Percentiles rank a stretch among this genome's conserved stretches.
Conservation (phyloP, 1,140 invertebrate species). For the Charaxes varanes region DNA sequence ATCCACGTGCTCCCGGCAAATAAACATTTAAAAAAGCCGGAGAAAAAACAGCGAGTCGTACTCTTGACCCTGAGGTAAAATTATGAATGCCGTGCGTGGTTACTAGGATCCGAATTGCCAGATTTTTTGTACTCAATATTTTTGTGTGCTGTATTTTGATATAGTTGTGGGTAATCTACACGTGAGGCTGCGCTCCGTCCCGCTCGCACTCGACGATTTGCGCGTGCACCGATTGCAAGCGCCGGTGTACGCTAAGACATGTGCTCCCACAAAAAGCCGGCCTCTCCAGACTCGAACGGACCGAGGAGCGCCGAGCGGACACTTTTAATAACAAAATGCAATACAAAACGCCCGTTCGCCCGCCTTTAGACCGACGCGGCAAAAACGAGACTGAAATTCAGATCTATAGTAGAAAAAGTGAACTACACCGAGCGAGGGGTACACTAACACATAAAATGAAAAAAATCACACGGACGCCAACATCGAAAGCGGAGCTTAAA, state of each 20-base stretch:
- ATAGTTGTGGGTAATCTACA: slow-evolving; percentile 57
- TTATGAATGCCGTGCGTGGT: slow-evolving; percentile 67
- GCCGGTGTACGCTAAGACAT: slow-evolving; percentile 44
- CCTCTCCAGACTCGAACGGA: slow-evolving; percentile 29
- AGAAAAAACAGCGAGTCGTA: slow-evolving; percentile 57
- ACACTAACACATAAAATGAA: slow-evolving; percentile 73
- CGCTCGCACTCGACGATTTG: slow-evolving; percentile 51
- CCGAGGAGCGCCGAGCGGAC: slow-evolving; percentile 25
- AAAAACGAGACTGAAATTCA: slow-evolving; percentile 74
- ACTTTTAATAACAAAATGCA: slow-evolving; percentile 54
- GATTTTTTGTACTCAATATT: slow-evolving; percentile 70
- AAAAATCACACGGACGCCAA: slow-evolving; percentile 69
- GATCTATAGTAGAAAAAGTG: slow-evolving; percentile 75
- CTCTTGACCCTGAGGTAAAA: slow-evolving; percentile 66
- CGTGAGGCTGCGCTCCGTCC: slow-evolving; percentile 52
- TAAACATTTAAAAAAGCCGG: slow-evolving; percentile 70
- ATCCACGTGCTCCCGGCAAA: slow-evolving; percentile 59
- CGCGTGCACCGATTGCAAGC: slow-evolving; percentile 47
- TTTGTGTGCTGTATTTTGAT: slow-evolving; percentile 62
- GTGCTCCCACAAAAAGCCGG: slow-evolving; percentile 54
- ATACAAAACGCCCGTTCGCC: slow-evolving; percentile 61
- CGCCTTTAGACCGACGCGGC: slow-evolving; percentile 69
- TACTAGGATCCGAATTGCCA: slow-evolving; percentile 69
- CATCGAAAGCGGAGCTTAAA: slow-evolving; percentile 65
- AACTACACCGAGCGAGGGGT: slow-evolving; percentile 71